These are phyloP conservation scores for Torymus tubicola DNA, from an alignment of 2,888 invertebrate species.

Conservation along the genomic window DNA sequence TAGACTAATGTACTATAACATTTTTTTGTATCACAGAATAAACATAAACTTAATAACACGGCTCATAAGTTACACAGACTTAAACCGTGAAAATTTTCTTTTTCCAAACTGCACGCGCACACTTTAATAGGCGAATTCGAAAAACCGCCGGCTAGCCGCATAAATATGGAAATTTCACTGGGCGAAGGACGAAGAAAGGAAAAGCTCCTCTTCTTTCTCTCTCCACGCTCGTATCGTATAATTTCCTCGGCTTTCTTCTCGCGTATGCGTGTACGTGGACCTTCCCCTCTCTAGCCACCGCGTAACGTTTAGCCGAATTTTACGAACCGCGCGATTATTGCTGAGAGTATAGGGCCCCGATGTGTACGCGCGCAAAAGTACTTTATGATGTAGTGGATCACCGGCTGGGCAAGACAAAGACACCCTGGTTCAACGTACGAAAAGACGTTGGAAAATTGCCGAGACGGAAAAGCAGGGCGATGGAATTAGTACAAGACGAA, in stretches of 20 bases:
- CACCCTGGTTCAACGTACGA: slow-evolving; percentile 20
- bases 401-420: slow-evolving; percentile 46
- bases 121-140: slow-evolving; percentile 26
- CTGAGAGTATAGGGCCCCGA: slow-evolving; percentile 44
- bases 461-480: slow-evolving; percentile 34
- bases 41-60: slow-evolving; percentile 46
- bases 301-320: slow-evolving; percentile 62
- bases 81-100: slow-evolving; percentile 15
- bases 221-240: slow-evolving; percentile 18
- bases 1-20: too few relatives aligned
- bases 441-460: slow-evolving; percentile 47
- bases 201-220: slow-evolving; percentile 10
- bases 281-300: slow-evolving; percentile 26
- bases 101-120: slow-evolving; percentile 20
- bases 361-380: slow-evolving; percentile 57
- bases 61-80: slow-evolving; percentile 34
- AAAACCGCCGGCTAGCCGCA: slow-evolving; percentile 9
- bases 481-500: slow-evolving; percentile 24
- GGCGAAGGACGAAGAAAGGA: slow-evolving; percentile 6
- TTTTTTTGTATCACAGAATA: not conserved
- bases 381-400: slow-evolving; percentile 59
- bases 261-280: not conserved
- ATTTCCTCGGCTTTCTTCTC: slow-evolving; percentile 31
- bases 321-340: slow-evolving; percentile 62
- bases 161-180: slow-evolving; percentile 51